Conservation (phyloP, 1,140 invertebrate species). For the Ceratina australensis region DNA sequence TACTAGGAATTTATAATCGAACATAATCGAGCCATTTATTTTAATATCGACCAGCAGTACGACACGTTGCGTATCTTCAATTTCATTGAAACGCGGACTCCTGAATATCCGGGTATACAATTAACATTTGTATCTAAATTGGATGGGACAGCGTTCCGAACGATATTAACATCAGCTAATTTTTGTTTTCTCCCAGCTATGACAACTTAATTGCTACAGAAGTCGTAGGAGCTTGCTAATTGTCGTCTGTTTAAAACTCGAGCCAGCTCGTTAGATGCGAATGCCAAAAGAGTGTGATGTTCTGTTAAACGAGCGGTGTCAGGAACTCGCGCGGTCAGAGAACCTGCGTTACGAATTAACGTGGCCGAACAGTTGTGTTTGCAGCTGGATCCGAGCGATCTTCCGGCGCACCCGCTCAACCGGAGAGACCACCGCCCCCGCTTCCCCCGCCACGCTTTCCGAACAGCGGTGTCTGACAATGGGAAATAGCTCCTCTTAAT, state of each 20-base stretch:
- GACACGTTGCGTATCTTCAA: too few relatives aligned
- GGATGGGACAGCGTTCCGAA: too few relatives aligned
- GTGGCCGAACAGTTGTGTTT: constrained; percentile 76
- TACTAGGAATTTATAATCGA: too few relatives aligned
- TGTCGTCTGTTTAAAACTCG: constrained; percentile 36
- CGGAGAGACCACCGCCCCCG: constrained; percentile 82
- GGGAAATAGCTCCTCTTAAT: constrained; percentile 81
- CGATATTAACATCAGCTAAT: too few relatives aligned
- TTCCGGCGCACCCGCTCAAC: constrained; percentile 81
- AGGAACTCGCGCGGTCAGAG: too few relatives aligned
- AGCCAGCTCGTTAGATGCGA: constrained; percentile 35
- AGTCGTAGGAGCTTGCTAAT: constrained; percentile 36
- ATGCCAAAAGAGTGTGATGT: constrained; percentile 37
- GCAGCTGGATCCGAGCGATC: constrained; percentile 84
- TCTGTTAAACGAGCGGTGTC: too few relatives aligned
- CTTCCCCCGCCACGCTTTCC: constrained; percentile 85
- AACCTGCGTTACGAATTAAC: constrained; percentile 52
- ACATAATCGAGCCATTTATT: too few relatives aligned
- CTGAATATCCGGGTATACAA: too few relatives aligned
- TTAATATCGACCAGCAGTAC: too few relatives aligned
- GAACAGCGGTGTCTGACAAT: constrained; percentile 85
- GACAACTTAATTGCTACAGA: constrained; percentile 8
- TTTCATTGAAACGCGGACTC: too few relatives aligned
- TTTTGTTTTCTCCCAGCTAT: too few relatives aligned
- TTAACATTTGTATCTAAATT: too few relatives aligned